These are phyloP conservation scores for Augiades crinisus DNA, from an alignment of 2,888 invertebrate species.

Conservation along the genomic window DNA sequence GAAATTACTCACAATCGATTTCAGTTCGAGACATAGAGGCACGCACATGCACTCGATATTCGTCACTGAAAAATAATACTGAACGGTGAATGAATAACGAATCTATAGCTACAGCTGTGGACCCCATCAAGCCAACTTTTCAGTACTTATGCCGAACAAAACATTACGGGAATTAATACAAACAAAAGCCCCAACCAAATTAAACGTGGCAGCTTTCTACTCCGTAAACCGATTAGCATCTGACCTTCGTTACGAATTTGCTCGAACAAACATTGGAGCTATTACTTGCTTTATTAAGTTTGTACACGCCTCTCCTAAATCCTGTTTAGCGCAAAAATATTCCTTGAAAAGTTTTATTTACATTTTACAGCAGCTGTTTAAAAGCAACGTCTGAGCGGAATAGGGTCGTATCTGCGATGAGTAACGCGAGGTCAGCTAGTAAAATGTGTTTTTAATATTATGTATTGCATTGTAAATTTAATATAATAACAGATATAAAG, in stretches of 20 bases:
- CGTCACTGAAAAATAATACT: neutral
- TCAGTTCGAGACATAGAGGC: too few relatives aligned
- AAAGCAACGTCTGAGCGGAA: neutral
- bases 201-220: constrained; percentile 14
- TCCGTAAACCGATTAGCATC: constrained; percentile 22
- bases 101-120: neutral
- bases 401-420: neutral
- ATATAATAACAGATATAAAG: too few relatives aligned
- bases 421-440: too few relatives aligned
- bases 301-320: constrained; percentile 14
- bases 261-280: constrained; percentile 28
- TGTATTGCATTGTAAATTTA: too few relatives aligned
- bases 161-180: constrained; percentile 20
- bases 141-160: constrained; percentile 5
- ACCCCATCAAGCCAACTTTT: constrained; percentile 5
- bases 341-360: constrained; percentile 14
- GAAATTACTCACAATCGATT: too few relatives aligned
- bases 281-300: constrained; percentile 29
- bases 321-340: constrained; percentile 17
- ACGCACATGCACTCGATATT: too few relatives aligned
- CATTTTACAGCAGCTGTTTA: constrained; percentile 7
- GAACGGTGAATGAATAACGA: too few relatives aligned
- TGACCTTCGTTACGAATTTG: constrained; percentile 27
- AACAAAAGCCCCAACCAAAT: constrained; percentile 19
- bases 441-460: too few relatives aligned